Evolutionary conservation across 2,888 invertebrate genomes (phyloP).

Genomic region (Pollenia griseotomentosa): DNA sequence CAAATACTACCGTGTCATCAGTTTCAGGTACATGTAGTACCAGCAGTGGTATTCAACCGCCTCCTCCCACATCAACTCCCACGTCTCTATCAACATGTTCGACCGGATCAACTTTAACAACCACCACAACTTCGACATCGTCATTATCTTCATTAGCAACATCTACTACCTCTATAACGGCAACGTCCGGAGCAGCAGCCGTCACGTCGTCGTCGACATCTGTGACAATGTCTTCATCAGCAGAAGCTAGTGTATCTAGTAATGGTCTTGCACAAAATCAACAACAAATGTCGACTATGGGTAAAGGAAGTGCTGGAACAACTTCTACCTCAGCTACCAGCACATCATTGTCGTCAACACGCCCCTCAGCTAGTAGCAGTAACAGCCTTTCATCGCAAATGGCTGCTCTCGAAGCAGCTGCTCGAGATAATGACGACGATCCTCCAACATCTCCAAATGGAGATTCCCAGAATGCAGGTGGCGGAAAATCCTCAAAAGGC

Average conservation of each 20-base stretch:
- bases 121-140: conserved; percentile 52
- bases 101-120: conserved; percentile 61
- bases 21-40: conserved; percentile 77
- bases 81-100: conserved; percentile 66
- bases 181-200: conserved; percentile 50
- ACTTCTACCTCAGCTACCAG: conserved; percentile 75
- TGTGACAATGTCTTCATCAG: conserved; percentile 50
- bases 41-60: conserved; percentile 75
- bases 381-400: conserved; percentile 88
- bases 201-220: conserved; percentile 57
- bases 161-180: conserved; percentile 60
- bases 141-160: conserved; percentile 46
- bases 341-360: conserved; percentile 65
- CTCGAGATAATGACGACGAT: conserved; percentile 88
- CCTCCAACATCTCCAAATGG: conserved; percentile 86
- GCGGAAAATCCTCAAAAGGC: conserved; percentile 85
- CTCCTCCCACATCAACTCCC: conserved; percentile 52
- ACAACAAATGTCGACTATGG: conserved; percentile 78
- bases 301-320: conserved; percentile 78
- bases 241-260: conserved; percentile 64
- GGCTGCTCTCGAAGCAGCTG: conserved; percentile 89
- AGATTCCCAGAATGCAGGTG: conserved; percentile 80
- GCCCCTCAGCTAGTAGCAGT: conserved; percentile 82
- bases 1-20: conserved; percentile 76
- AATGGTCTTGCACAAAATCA: conserved; percentile 70